phyloP scores from a whole-genome alignment of 2,888 invertebrate genomes.

The Nebria brevicollis region DNA sequence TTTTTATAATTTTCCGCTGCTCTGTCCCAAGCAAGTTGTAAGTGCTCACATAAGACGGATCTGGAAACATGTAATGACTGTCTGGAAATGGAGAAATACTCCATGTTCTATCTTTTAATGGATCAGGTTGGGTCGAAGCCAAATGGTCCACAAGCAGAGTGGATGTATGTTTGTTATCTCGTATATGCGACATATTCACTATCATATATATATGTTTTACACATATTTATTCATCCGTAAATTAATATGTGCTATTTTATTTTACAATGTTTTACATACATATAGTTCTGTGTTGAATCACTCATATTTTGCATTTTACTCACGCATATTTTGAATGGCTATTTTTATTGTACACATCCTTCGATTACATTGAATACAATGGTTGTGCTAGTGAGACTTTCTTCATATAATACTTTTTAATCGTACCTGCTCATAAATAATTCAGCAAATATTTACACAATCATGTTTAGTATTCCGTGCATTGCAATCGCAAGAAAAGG shows the following conservation, averaged over 20 bases:
- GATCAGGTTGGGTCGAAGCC: slow-evolving; percentile 30
- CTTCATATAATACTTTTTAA: slow-evolving; percentile 23
- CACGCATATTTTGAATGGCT: slow-evolving; percentile 17
- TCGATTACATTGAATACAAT: slow-evolving; percentile 30
- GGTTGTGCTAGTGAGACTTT: neutral
- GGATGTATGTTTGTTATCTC: slow-evolving; percentile 22
- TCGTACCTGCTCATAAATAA: slow-evolving; percentile 38
- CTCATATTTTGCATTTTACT: neutral
- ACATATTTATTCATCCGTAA: too few species aligned
- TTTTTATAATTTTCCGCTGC: slow-evolving; percentile 11
- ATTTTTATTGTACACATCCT: slow-evolving; percentile 34
- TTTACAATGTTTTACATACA: neutral
- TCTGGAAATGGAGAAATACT: slow-evolving; percentile 6
- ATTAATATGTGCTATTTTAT: too few species aligned
- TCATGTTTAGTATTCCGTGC: slow-evolving; percentile 9
- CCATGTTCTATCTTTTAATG: slow-evolving; percentile 34
- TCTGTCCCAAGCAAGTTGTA: neutral
- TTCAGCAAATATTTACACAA: slow-evolving; percentile 34
- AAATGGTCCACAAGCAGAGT: slow-evolving; percentile 27
- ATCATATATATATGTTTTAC: neutral
- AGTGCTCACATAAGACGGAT: neutral
- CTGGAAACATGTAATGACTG: neutral
- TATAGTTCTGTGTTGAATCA: neutral
- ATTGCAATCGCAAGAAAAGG: slow-evolving; percentile 13
- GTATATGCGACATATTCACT: slow-evolving; percentile 11